phyloP scores from a whole-genome alignment of 23 tunicate genomes.

The Oikopleura albicans region DNA sequence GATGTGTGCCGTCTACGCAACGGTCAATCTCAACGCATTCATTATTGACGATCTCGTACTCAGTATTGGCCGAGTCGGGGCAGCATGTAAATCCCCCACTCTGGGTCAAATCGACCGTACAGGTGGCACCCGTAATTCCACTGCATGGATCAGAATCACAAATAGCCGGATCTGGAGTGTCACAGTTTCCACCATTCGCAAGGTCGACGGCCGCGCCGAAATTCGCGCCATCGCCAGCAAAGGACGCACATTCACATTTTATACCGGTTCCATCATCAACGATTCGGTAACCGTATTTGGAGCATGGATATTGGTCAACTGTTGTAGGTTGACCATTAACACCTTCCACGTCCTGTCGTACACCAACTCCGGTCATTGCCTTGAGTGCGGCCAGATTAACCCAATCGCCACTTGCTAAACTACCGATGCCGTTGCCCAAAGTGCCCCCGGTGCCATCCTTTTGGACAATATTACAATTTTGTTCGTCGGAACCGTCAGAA shows the following conservation, averaged over 20 bases:
- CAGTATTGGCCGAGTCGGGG: background rate
- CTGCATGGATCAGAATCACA: background rate
- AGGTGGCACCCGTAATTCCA: background rate
- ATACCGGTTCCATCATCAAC: background rate
- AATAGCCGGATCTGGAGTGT: background rate
- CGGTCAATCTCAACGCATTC: background rate
- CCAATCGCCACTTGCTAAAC: conserved; percentile 7
- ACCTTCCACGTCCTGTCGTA: background rate
- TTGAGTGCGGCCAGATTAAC: background rate
- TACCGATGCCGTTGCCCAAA: background rate
- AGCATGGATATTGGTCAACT: conserved; percentile 15
- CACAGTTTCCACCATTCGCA: background rate
- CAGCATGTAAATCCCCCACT: background rate
- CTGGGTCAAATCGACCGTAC: background rate
- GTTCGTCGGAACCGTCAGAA: background rate
- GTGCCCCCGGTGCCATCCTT: conserved; percentile 8
- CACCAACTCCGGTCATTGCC: background rate
- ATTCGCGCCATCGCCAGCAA: background rate
- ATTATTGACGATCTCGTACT: background rate
- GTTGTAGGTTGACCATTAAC: no score
- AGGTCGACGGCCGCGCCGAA: background rate
- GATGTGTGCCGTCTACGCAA: background rate
- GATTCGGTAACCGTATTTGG: background rate
- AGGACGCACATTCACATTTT: background rate
- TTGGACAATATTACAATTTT: background rate